A percentile compares a stretch with the other conserved stretches of the same genome.
phyloP scores from a whole-genome alignment of 2,113 vertebrate species.

The Amblyornis subalaris region DNA sequence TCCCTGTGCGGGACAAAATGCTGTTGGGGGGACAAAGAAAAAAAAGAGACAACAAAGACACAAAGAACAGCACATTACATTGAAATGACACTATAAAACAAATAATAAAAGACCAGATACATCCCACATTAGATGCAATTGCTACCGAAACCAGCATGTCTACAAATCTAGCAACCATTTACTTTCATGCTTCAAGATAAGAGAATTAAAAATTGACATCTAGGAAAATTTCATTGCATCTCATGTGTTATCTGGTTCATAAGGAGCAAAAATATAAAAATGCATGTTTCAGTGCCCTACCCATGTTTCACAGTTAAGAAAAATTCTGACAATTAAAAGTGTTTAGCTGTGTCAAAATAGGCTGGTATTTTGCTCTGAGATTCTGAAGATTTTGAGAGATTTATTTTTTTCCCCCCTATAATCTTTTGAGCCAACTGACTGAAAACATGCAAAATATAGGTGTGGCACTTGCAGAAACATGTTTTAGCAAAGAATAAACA shows the following conservation, averaged over 20 bases:
- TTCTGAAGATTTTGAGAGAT: conserved; percentile 5
- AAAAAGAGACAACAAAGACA: conserved; percentile 99
- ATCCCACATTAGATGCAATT: conserved; percentile 99
- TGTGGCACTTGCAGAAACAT: conserved; percentile 99
- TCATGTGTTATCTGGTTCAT: conserved; percentile 99
- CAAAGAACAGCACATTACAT: conserved; percentile 99
- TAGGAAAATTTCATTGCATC: conserved; percentile 91
- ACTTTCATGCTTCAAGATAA: conserved; percentile 47
- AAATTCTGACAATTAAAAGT: conserved; percentile 34
- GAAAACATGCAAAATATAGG: conserved; percentile 89
- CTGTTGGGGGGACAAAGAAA: conserved; percentile 99
- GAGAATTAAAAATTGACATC: conserved; percentile 65
- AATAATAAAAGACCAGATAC: conserved; percentile 99
- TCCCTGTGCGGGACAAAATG: conserved; percentile 99
- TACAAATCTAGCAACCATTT: conserved; percentile 59
- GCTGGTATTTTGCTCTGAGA: conserved; percentile 30
- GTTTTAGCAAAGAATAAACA: conserved; percentile 99
- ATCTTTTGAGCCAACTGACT: conserved; percentile 32
- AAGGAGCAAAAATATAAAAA: conserved; percentile 99
- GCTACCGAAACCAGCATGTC: conserved; percentile 60
- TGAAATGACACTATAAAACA: conserved; percentile 99
- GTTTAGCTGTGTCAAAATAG: conserved; percentile 37
- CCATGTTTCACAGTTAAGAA: conserved; percentile 87
- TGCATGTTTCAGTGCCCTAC: conserved; percentile 99
- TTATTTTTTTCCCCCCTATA: neutral